Percentiles rank a stretch among this genome's conserved stretches.
These are phyloP conservation scores for Microplitis mediator DNA, from an alignment of 1,140 invertebrate species.

Conservation along the genomic window DNA sequence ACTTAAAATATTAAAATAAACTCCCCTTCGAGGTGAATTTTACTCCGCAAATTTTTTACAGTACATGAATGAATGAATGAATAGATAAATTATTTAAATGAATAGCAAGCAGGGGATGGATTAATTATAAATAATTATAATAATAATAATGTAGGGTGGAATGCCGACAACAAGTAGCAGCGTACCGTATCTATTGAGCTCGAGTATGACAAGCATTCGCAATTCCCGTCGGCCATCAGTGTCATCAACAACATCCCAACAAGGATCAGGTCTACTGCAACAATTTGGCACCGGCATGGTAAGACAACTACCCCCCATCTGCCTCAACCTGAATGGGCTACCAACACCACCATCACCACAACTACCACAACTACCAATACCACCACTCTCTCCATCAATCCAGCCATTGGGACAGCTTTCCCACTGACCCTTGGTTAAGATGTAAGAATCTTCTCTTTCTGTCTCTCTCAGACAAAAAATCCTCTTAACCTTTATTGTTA, in stretches of 20 bases:
- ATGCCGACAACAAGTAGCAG: slow-evolving; percentile 88
- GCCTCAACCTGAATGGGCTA: slow-evolving; percentile 70
- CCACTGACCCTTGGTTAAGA: slow-evolving; percentile 72
- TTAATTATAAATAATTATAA: slow-evolving; percentile 1
- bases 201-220: slow-evolving; percentile 82
- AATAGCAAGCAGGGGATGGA: too few relatives aligned
- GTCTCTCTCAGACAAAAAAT: slow-evolving; percentile 45
- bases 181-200: slow-evolving; percentile 80
- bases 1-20: too few relatives aligned
- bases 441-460: slow-evolving; percentile 70
- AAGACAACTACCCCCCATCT: slow-evolving; percentile 76
- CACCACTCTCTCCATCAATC: slow-evolving; percentile 65
- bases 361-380: slow-evolving; percentile 39
- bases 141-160: slow-evolving; percentile 67
- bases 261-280: slow-evolving; percentile 77
- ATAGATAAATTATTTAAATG: too few relatives aligned
- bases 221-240: slow-evolving; percentile 72
- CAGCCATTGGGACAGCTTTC: slow-evolving; percentile 70
- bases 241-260: slow-evolving; percentile 65
- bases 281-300: slow-evolving; percentile 86
- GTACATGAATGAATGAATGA: too few relatives aligned
- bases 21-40: too few relatives aligned
- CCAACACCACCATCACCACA: slow-evolving; percentile 35
- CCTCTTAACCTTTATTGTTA: slow-evolving; percentile 16
- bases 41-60: too few relatives aligned